These are phyloP conservation scores for Syngnathoides biaculeatus DNA, from an alignment of 2,113 vertebrate species.

Conservation along the genomic window DNA sequence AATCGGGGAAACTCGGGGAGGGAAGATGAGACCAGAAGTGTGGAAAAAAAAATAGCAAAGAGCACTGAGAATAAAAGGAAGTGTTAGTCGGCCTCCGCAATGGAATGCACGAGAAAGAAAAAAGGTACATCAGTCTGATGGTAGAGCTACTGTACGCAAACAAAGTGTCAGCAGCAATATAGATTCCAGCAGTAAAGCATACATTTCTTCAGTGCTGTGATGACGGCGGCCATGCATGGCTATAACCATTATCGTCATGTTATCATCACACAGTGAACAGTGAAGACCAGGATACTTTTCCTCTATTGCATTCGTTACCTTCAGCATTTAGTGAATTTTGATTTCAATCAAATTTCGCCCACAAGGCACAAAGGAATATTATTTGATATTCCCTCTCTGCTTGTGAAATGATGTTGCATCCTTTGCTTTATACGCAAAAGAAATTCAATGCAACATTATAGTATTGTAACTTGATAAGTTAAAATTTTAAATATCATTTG, in stretches of 20 bases:
- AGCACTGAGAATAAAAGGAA: conserved; percentile 7
- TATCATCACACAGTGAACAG: conserved; percentile 7
- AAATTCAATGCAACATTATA: background rate
- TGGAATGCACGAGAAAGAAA: background rate
- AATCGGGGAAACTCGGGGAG: conserved; percentile 50
- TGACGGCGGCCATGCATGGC: conserved; percentile 8
- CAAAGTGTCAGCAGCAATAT: conserved; percentile 9
- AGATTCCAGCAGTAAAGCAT: conserved; percentile 16
- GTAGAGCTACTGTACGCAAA: conserved; percentile 9
- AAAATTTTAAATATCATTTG: background rate
- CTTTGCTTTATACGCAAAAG: background rate
- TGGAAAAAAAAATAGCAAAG: conserved; percentile 15
- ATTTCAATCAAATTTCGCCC: conserved; percentile 7
- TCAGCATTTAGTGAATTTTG: conserved; percentile 21
- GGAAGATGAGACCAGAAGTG: conserved; percentile 26
- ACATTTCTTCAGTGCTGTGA: conserved; percentile 10
- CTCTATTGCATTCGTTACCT: conserved; percentile 28
- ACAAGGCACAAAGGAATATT: conserved; percentile 4
- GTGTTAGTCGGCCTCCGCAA: background rate
- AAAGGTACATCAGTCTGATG: background rate
- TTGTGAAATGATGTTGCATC: background rate
- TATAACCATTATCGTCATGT: conserved; percentile 8
- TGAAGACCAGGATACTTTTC: conserved; percentile 6
- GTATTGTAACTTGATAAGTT: background rate
- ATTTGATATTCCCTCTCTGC: conserved; percentile 3